Conservation (phyloP, 1,140 invertebrate species). For the Trichomalopsis sarcophagae region DNA sequence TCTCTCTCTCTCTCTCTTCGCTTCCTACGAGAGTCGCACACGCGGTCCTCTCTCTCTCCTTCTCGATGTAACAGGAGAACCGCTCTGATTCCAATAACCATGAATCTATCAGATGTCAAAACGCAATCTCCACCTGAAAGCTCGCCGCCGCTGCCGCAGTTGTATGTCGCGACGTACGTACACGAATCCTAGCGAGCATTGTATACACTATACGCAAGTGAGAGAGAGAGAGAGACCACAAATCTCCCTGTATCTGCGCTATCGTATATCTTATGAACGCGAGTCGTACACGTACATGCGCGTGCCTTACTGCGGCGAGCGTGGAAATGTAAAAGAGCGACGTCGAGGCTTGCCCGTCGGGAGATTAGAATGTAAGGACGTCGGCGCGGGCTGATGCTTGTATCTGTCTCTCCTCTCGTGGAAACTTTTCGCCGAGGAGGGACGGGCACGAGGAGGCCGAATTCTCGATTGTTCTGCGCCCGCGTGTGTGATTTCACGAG, state of each 20-base stretch:
- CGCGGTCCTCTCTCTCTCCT: too few species aligned
- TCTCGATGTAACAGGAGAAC: constrained; percentile 58
- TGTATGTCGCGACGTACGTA: not conserved
- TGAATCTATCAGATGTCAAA: constrained; percentile 76
- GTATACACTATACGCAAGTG: not conserved
- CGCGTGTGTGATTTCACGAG: not conserved
- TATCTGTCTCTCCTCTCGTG: not conserved
- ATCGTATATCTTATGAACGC: constrained; percentile 63
- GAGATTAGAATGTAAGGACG: not conserved
- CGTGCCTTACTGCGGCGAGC: constrained; percentile 15
- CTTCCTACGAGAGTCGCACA: too few species aligned
- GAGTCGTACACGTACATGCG: not conserved
- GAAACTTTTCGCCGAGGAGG: not conserved
- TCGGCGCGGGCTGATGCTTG: not conserved
- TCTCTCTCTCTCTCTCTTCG: constrained; percentile 11
- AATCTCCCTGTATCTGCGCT: constrained; percentile 66
- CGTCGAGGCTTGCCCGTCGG: too few species aligned
- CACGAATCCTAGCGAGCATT: not conserved
- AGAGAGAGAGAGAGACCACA: constrained; percentile 59
- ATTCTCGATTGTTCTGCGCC: constrained; percentile 30
- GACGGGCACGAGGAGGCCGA: not conserved
- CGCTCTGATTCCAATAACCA: constrained; percentile 75
- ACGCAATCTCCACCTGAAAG: constrained; percentile 72
- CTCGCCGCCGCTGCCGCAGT: constrained; percentile 50
- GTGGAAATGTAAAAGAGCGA: constrained; percentile 27